phyloP scores from a whole-genome alignment of 1,140 invertebrate species.

The Papilio polyxenes region DNA sequence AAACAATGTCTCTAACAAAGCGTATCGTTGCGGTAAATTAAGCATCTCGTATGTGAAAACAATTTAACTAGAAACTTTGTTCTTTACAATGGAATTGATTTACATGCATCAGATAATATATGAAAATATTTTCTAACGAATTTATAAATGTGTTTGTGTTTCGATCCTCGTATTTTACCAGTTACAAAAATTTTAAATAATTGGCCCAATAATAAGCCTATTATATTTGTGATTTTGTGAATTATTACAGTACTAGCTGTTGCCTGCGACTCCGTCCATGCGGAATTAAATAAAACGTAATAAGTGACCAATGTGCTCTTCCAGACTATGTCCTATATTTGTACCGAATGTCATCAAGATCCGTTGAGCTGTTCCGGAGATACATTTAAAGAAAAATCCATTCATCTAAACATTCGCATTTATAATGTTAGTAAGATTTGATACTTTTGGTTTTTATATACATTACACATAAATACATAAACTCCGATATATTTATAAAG shows the following conservation, averaged over 20 bases:
- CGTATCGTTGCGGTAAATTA: conserved; percentile 42
- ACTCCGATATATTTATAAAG: too few relatives aligned
- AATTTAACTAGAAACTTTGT: conserved; percentile 25
- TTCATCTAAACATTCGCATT: too few relatives aligned
- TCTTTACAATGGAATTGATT: conserved; percentile 42
- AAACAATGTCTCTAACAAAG: conserved; percentile 41
- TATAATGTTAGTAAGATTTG: too few relatives aligned
- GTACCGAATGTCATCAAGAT: too few relatives aligned
- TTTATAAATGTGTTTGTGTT: conserved; percentile 24
- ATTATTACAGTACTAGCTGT: not conserved
- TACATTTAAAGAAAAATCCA: too few relatives aligned
- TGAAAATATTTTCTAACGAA: conserved; percentile 25
- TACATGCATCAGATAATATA: conserved; percentile 36
- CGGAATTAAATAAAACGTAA: too few relatives aligned
- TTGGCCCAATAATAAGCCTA: conserved; percentile 29
- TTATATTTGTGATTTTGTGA: conserved; percentile 2
- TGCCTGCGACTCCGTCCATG: too few relatives aligned
- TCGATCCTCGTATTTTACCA: not conserved
- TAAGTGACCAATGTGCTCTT: too few relatives aligned
- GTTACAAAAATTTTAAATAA: conserved; percentile 40
- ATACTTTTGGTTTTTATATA: too few relatives aligned
- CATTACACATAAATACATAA: too few relatives aligned
- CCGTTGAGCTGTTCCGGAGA: too few relatives aligned
- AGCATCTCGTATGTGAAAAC: conserved; percentile 39
- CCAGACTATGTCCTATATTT: too few relatives aligned